phyloP scores from a whole-genome alignment of 2,888 invertebrate genomes.

The Chirona hameri region DNA sequence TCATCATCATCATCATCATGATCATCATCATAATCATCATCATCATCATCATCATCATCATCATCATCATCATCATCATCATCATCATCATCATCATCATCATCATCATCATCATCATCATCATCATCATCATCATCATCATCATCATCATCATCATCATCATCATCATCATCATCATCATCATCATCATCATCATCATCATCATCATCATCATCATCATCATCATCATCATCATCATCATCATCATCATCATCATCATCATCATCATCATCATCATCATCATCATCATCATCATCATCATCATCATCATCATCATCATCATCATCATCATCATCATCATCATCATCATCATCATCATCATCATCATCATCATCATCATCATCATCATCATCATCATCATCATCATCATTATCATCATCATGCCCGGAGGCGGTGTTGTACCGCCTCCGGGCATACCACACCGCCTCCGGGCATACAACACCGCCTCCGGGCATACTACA shows the following conservation, averaged over 20 bases:
- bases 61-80: too few species aligned
- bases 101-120: constrained; percentile 22
- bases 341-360: constrained; percentile 22
- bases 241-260: neutral
- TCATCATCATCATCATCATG: too few species aligned
- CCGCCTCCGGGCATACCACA: too few species aligned
- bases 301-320: neutral
- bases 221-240: neutral
- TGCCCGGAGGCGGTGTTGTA: too few species aligned
- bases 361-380: constrained; percentile 22
- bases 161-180: constrained; percentile 22
- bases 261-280: constrained; percentile 2
- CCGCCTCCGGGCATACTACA: too few species aligned
- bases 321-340: neutral
- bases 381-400: constrained; percentile 22
- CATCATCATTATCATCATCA: neutral
- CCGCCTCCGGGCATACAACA: too few species aligned
- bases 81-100: constrained; percentile 22
- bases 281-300: neutral
- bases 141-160: constrained; percentile 22
- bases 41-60: too few species aligned
- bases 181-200: constrained; percentile 12
- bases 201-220: neutral
- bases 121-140: constrained; percentile 22
- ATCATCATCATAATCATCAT: too few species aligned